Evolutionary conservation across 2,797 vertebrate species (phyloP).

Genomic region (Zalophus californianus): DNA sequence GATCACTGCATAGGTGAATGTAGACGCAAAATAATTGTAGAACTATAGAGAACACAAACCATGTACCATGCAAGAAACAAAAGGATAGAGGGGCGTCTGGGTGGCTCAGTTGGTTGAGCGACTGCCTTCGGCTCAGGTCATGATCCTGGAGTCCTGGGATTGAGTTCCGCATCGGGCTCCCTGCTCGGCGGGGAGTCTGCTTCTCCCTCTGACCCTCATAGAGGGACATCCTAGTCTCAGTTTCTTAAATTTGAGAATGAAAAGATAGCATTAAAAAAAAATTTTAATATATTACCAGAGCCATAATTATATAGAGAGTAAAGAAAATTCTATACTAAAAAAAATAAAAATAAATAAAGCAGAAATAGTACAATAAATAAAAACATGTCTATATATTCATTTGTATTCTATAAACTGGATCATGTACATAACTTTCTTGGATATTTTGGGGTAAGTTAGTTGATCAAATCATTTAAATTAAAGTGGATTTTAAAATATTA

Average conservation of each 20-base stretch:
- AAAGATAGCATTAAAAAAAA: neutral
- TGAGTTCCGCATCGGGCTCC: too few relatives aligned
- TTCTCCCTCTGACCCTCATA: neutral
- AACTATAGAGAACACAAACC: neutral
- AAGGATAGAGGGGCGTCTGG: neutral
- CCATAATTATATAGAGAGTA: neutral
- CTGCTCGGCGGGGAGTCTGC: too few relatives aligned
- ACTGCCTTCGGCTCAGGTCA: too few relatives aligned
- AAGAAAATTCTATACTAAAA: neutral
- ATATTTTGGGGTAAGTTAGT: neutral
- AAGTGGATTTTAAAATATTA: conserved; percentile 3
- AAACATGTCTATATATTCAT: neutral
- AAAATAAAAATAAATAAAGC: neutral
- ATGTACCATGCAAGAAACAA: neutral
- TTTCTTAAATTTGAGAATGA: conserved; percentile 22
- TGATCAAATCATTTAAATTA: neutral
- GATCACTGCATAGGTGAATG: neutral
- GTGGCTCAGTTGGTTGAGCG: too few relatives aligned
- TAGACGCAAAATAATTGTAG: neutral
- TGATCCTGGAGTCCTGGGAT: too few relatives aligned
- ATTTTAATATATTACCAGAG: neutral
- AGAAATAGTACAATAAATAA: neutral
- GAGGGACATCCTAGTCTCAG: neutral
- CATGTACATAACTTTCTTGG: neutral
- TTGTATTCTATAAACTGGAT: neutral